Evolutionary conservation across 2,888 invertebrate genomes (phyloP), one percentile per base, ranked within the genome.

Genomic region (Nysson spinosus): DNA sequence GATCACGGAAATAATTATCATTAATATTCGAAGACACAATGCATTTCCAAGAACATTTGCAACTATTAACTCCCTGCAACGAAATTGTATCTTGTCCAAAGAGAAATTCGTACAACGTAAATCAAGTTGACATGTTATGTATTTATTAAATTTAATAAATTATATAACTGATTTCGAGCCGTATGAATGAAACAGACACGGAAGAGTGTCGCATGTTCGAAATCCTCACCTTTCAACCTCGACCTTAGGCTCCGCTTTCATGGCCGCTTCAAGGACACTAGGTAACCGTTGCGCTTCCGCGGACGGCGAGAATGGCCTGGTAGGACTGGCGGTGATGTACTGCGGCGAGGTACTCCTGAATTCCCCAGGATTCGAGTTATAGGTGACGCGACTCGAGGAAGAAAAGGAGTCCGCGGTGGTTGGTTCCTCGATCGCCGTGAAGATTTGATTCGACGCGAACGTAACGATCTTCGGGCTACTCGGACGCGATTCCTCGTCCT

Each of bases 171-270:
- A n/a, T n/a, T n/a, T n/a, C n/a, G n/a, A n/a, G n/a, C n/a, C n/a
- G n/a, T n/a, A n/a, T n/a, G n/a, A n/a, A n/a, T n/a, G n/a, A n/a
- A n/a, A n/a, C n/a, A 1, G 2, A 46, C 7, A 20, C n/a, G 1
- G 6, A 46, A 9, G 9, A n/a, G 19, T 19, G 1, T 9, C 6
- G 9, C 9, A 26, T 3, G n/a, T 9, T 28, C 11, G 4, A 3
- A 7, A 12, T 11, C 5, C 39, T 19, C 47, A 87, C 79, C 89
- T 87, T 75, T 90, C 90, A 11, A 90, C 89, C 85, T 94, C 94
- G 6, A 94, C 95, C 82, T 95, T 95, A 5, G 95, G 95, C 80
- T 95, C 95, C 9, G 95, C 95, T 84, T 95, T 95, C 77, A 95
- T 95, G 37, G 95, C 95, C 9, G 95, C 95, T 86, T 95, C 95